phyloP scores from a whole-genome alignment of 2,113 vertebrate genomes.

The Poecile atricapillus region DNA sequence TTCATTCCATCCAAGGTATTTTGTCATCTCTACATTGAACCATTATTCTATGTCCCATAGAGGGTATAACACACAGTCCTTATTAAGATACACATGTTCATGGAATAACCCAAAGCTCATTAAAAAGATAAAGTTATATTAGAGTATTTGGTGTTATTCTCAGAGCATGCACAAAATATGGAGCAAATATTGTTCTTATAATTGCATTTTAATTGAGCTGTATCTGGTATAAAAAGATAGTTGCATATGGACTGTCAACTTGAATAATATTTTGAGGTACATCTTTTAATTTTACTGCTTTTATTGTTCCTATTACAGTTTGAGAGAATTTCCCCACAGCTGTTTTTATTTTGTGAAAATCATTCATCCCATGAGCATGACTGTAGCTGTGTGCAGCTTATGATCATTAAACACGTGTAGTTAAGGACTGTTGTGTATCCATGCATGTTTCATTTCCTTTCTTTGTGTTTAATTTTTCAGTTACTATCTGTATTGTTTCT shows the following conservation, averaged over 20 bases:
- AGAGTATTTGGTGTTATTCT: not conserved
- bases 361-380: constrained; percentile 72
- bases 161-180: constrained; percentile 55
- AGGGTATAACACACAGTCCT: constrained; percentile 20
- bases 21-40: constrained; percentile 19
- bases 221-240: constrained; percentile 51
- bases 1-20: not conserved
- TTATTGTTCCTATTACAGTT: constrained; percentile 72
- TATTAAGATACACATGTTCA: constrained; percentile 31
- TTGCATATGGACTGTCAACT: constrained; percentile 43
- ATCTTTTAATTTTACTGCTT: constrained; percentile 74
- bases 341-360: constrained; percentile 74
- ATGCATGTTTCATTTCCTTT: constrained; percentile 53
- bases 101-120: constrained; percentile 53
- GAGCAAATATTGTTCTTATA: constrained; percentile 50
- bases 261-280: constrained; percentile 71
- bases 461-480: constrained; percentile 64
- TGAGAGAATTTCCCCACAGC: constrained; percentile 73
- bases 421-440: constrained; percentile 67
- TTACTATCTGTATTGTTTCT: constrained; percentile 46
- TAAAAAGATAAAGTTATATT: constrained; percentile 57
- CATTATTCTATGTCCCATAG: constrained; percentile 35
- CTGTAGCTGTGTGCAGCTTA: constrained; percentile 63
- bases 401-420: constrained; percentile 76
- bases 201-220: constrained; percentile 68